Percentiles rank a stretch among this genome's conserved stretches.
Evolutionary conservation across 2,113 vertebrate genomes (phyloP).

Genomic region (Myocastor coypus): DNA sequence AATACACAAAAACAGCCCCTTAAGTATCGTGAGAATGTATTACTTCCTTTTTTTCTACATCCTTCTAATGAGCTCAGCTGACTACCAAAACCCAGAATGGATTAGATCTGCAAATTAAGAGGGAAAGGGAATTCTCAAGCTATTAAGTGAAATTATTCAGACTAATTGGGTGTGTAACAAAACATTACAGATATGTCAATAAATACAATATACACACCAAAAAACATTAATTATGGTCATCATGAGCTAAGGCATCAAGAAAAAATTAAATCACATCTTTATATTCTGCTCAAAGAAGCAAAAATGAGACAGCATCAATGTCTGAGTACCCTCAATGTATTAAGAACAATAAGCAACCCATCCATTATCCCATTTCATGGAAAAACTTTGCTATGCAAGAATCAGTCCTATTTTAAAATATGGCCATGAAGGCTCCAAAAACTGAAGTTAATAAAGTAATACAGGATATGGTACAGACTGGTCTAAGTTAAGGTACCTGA

Average conservation of each 20-base stretch:
- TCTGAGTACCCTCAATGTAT: not conserved
- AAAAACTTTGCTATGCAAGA: not conserved
- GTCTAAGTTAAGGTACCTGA: not conserved
- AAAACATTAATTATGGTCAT: not conserved
- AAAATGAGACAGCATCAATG: not conserved
- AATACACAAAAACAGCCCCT: not conserved
- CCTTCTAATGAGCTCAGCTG: not conserved
- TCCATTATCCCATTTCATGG: not conserved
- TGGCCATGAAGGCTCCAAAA: not conserved
- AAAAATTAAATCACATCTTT: slow-evolving; percentile 36
- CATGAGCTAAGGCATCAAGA: slow-evolving; percentile 28
- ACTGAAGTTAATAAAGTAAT: not conserved
- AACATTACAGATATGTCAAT: not conserved
- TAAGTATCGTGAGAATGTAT: not conserved
- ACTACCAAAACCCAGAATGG: not conserved
- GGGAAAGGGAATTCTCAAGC: not conserved
- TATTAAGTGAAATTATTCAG: not conserved
- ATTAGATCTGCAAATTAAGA: not conserved
- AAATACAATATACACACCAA: not conserved
- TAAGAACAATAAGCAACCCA: not conserved
- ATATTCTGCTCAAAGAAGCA: slow-evolving; percentile 30
- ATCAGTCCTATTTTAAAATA: not conserved
- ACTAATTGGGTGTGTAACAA: not conserved
- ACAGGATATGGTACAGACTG: not conserved
- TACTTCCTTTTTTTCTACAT: not conserved